These are phyloP conservation scores for Sebastes goodei DNA, from an alignment of 2,797 vertebrate species.

Conservation along the genomic window DNA sequence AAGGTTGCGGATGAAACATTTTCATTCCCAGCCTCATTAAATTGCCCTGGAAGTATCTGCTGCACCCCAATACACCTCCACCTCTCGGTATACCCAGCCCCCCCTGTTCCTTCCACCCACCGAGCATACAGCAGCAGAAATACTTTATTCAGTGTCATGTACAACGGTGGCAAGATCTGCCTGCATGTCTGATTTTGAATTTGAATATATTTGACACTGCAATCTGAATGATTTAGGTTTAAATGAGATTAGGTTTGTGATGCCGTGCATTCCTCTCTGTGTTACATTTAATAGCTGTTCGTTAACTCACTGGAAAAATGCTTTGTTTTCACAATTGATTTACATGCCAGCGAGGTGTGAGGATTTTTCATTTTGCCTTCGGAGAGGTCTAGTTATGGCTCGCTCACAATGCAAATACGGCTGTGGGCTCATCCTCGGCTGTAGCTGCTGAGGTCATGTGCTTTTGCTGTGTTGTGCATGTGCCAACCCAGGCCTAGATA, in stretches of 20 bases:
- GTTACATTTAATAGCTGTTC: constrained; percentile 54
- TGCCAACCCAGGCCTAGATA: constrained; percentile 21
- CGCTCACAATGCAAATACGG: constrained; percentile 22
- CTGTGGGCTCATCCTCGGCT: neutral
- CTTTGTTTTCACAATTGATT: constrained; percentile 65
- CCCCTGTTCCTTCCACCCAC: neutral
- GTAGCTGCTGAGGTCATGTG: constrained; percentile 6
- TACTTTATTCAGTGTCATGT: constrained; percentile 70
- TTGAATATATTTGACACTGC: constrained; percentile 63
- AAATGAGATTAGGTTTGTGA: constrained; percentile 45
- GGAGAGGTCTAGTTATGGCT: constrained; percentile 5
- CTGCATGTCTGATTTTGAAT: constrained; percentile 51
- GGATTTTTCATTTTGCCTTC: constrained; percentile 41
- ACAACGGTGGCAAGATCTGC: constrained; percentile 6
- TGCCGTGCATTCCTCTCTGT: constrained; percentile 3
- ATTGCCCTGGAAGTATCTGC: constrained; percentile 37
- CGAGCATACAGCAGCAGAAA: constrained; percentile 22
- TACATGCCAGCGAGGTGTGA: constrained; percentile 29
- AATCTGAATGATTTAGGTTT: constrained; percentile 41
- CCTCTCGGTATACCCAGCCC: neutral
- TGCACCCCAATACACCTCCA: constrained; percentile 31
- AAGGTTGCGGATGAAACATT: constrained; percentile 13
- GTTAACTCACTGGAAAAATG: constrained; percentile 40
- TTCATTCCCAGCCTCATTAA: constrained; percentile 32
- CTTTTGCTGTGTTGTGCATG: constrained; percentile 16